Evolutionary conservation across 2,888 invertebrate genomes (phyloP), one percentile per base, ranked within the genome.

Genomic region (Melinaea marsaeus): DNA sequence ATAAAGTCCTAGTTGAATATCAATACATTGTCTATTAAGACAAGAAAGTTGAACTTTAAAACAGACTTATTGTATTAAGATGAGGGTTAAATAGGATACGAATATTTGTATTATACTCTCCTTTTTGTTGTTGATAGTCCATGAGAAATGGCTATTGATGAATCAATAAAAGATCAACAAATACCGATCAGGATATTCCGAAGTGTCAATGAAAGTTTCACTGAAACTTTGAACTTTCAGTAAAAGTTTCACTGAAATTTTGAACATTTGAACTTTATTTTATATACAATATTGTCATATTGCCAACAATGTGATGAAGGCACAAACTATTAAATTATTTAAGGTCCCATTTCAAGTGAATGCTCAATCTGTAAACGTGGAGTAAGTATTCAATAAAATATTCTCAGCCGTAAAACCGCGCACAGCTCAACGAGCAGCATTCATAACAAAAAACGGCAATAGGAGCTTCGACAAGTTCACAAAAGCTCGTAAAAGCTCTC

Each of bases 401-500:
- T 83, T 79, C 73, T 68, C 72, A 71, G 76, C 78, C 83, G 78
- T 88, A 88, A 88, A 88, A 76, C 72, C 75, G 74, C 75, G 77
- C 71, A 72, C 77, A 71, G 73, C 69, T 78, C 78, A 80, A 75
- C 79, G 77, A 80, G 80, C 78, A 76, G 84, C 79, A 74, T 84
- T 80, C 83, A 84, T 85, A 82, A 83, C 84, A 89, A 90, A 88
- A 88, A 90, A 85, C 78, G 77, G 75, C 80, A 79, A 86, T 88
- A 84, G 89, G 79, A 88, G 87, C 88, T 85, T 86, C 85, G 86
- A 87, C 87, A 82, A 84, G 86, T 86, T 86, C 79, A 89, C 89
- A 90, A 90, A 90, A 90, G 90, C 88, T 90, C 90, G 86, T 90
- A 90, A 90, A 90, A 87, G 86, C 88, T 83, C 88, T 90, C 83